Base-by-base conservation (phyloP, 2,797 vertebrate species). In the Hephaestus fuliginosus region DNA sequence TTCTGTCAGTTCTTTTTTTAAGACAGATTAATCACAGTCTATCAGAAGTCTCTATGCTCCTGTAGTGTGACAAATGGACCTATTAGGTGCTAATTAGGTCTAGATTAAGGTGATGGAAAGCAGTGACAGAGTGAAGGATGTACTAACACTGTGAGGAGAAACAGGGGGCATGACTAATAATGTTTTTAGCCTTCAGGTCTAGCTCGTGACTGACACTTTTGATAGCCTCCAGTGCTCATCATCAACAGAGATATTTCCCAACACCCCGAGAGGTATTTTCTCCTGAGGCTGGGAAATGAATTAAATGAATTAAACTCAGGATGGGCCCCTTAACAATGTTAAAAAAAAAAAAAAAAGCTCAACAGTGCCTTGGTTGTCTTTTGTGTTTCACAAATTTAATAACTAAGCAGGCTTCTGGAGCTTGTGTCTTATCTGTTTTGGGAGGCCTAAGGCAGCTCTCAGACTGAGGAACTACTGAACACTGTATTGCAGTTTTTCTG, bases 1-100 rank as follows among this genome's bases (percentile, higher is more conserved):
- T 25, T 25, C n/a, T 77, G 33, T 61, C 71, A 25, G 25, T 25
- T 25, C 25, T 25, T 25, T 25, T 80, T 81, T 51, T 78, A 12
- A 86, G 74, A 60, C 49, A 55, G 71, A 91, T 91, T 86, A 78
- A 91, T 89, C 83, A 77, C 70, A 75, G 57, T 81, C 77, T 71
- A 88, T 91, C 88, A 74, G 57, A 83, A 58, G 85, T 81, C 83
- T 84, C 63, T 67, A 61, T 82, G 83, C 76, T 81, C 61, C 74
- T 68, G 69, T 74, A 79, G 88, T 90, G 91, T 92, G 90, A 95
- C 88, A 92, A 94, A 95, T 94, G 72, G 77, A 82, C 80, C 90
- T 85, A 91, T 94, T 92, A 92, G 85, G 25, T 61, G 51, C 84
- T 90, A 93, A 93, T 94, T 94, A 92, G 79, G 66, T 77, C 55